Evolutionary conservation across 2,888 invertebrate species (phyloP).

Genomic region (Rhorus exstirpatorius): DNA sequence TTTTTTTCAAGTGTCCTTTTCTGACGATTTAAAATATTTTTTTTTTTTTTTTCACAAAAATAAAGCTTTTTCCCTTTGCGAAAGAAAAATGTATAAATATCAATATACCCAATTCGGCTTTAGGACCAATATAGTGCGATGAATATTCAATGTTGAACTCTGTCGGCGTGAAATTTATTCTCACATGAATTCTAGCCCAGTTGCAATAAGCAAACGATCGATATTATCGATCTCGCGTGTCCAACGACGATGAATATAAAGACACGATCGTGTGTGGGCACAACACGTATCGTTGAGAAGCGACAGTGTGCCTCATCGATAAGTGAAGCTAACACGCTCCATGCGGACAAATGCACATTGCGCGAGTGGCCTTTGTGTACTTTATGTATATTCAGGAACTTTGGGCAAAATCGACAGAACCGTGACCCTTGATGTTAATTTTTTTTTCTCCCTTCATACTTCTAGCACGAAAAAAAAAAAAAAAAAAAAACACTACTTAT

Average conservation of each 20-base stretch:
- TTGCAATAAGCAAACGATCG: slow-evolving; percentile 56
- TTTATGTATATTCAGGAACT: background rate
- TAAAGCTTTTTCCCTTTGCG: background rate
- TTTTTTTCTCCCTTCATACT: too few relatives aligned
- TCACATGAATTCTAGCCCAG: slow-evolving; percentile 36
- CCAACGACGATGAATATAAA: slow-evolving; percentile 4
- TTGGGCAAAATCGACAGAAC: background rate
- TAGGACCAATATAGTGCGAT: background rate
- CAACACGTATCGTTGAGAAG: slow-evolving; percentile 38
- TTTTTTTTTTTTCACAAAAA: too few relatives aligned
- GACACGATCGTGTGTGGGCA: background rate
- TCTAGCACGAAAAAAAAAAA: background rate
- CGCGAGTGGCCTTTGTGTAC: background rate
- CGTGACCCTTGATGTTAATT: too few relatives aligned
- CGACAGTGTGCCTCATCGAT: slow-evolving; percentile 52
- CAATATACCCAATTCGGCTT: background rate
- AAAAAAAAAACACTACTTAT: background rate
- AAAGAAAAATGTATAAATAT: background rate
- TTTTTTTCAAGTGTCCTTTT: too few relatives aligned
- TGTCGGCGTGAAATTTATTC: slow-evolving; percentile 38
- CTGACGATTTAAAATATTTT: too few relatives aligned
- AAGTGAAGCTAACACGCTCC: slow-evolving; percentile 42
- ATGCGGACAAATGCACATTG: slow-evolving; percentile 20
- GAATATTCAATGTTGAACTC: slow-evolving; percentile 25
- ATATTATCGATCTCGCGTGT: slow-evolving; percentile 67